Base-by-base conservation (phyloP, 2,113 vertebrate species). In the Lampris incognitus region DNA sequence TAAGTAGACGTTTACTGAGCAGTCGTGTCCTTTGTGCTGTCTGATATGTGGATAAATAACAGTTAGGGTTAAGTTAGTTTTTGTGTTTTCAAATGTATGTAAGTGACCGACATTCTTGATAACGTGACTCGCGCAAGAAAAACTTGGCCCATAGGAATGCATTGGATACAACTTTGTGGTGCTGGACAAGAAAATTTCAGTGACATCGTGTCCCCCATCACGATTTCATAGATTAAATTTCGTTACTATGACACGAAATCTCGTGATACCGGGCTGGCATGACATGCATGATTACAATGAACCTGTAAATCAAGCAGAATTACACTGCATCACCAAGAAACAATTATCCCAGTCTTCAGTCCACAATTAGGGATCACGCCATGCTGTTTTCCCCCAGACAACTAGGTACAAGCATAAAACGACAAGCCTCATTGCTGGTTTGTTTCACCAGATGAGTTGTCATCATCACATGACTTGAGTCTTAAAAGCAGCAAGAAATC, bases 291-390 rank as follows among this genome's bases (percentile, higher is more conserved):
- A 54, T 62, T 66, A 40, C 1, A 50, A 63, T 13, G 49, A 59
- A 55, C 67, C 54, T 6, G 38, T 61, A 46, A 48, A 52, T 64
- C 74, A 67, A 63, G 71, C 67, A 24, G 52, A 78, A 63, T 69
- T 71, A 9, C 57, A 74, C 51, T 59, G 62, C 57, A 13, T 24
- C 24, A 24, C 24, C 24, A 24, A 24, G 24, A 24, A 24, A 24
- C 24, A 24, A 24, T 24, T 24, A 24, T 24, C 24, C 49, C 49
- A 49, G 49, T 48, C 36, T 64, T 24, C 62, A 37, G 9, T 36
- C 38, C n/a, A 64, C 8, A 36, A 46, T 24, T 24, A 24, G 24
- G n/a, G 44, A 8, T 36, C 37, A 1, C 44, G 9, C 6, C 39
- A 13, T 61, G 2, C 9, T 5, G 9, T 57, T 61, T 40, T 39